These are phyloP conservation scores for Parnassius apollo DNA, from an alignment of 2,888 invertebrate species.

Conservation along the genomic window DNA sequence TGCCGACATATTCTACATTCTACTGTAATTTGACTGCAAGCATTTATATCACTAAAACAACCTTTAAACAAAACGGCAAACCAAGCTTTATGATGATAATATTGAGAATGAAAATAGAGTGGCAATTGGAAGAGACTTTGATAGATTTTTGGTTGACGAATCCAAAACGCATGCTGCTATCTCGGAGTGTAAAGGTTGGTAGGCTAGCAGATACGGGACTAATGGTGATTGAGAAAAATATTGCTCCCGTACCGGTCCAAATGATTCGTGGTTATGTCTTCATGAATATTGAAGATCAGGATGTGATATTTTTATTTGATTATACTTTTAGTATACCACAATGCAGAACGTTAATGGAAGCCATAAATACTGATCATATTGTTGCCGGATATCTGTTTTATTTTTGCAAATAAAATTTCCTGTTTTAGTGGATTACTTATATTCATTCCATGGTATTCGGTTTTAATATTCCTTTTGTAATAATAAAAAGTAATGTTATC, in stretches of 20 bases:
- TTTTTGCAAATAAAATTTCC: constrained; percentile 33
- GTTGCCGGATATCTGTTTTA: constrained; percentile 42
- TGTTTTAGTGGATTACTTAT: background rate
- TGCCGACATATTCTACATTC: constrained; percentile 80
- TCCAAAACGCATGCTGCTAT: constrained; percentile 50
- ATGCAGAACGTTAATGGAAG: constrained; percentile 48
- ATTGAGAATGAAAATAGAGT: constrained; percentile 38
- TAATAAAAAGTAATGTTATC: background rate
- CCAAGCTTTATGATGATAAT: constrained; percentile 26
- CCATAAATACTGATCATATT: constrained; percentile 48
- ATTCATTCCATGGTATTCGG: background rate
- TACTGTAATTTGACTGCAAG: constrained; percentile 60
- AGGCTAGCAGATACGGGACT: constrained; percentile 74
- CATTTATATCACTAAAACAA: constrained; percentile 49
- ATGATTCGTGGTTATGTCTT: constrained; percentile 77
- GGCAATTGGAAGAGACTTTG: constrained; percentile 39
- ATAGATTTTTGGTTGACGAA: constrained; percentile 56
- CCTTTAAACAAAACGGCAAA: constrained; percentile 30
- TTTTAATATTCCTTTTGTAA: background rate
- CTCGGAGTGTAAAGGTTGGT: constrained; percentile 65
- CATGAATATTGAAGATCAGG: constrained; percentile 79
- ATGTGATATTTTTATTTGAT: constrained; percentile 72
- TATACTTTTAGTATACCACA: constrained; percentile 47
- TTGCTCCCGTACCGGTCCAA: constrained; percentile 60
- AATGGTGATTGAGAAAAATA: constrained; percentile 82